A percentile compares a stretch with the other conserved stretches of the same genome.
These are phyloP conservation scores for Ciconia maguari DNA, from an alignment of 2,113 vertebrate genomes.

Conservation along the genomic window DNA sequence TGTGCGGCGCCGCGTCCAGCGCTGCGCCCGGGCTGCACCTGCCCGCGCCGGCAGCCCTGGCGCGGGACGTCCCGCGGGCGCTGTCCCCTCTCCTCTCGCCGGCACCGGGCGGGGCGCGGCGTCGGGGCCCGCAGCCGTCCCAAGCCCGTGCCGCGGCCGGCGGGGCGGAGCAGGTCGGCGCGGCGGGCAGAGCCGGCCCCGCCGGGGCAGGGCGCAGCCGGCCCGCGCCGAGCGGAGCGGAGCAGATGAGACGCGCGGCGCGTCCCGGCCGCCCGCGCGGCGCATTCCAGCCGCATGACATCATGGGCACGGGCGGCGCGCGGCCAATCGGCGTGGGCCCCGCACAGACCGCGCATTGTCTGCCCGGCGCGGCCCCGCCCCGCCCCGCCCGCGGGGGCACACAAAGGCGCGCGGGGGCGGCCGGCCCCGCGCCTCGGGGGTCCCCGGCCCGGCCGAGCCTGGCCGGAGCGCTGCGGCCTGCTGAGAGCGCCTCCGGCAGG, in stretches of 20 bases:
- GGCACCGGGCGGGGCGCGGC: background rate
- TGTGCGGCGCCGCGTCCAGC: background rate
- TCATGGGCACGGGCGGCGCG: constrained; percentile 68
- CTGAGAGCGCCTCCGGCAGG: background rate
- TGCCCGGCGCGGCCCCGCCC: constrained; percentile 57
- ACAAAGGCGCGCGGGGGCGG: constrained; percentile 64
- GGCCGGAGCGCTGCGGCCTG: too few relatives aligned
- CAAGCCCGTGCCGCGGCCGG: background rate
- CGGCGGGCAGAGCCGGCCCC: too few relatives aligned
- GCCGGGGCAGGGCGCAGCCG: too few relatives aligned
- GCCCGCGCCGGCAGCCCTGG: background rate
- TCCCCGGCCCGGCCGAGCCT: too few relatives aligned
- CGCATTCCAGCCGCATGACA: constrained; percentile 76
- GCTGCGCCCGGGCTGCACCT: background rate
- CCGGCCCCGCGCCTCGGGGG: background rate
- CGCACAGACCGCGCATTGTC: constrained; percentile 76
- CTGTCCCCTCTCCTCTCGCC: background rate
- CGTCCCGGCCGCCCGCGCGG: background rate
- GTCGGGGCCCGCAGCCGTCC: background rate
- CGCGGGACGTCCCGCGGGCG: background rate
- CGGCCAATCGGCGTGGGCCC: constrained; percentile 70
- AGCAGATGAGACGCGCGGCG: background rate
- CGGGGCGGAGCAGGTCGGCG: background rate
- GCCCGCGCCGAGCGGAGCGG: background rate
- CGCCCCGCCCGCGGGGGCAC: constrained; percentile 60